Evolutionary conservation across 2,888 invertebrate species (phyloP), one percentile per base, ranked within the genome.

Genomic region (Choreutis nemorana): DNA sequence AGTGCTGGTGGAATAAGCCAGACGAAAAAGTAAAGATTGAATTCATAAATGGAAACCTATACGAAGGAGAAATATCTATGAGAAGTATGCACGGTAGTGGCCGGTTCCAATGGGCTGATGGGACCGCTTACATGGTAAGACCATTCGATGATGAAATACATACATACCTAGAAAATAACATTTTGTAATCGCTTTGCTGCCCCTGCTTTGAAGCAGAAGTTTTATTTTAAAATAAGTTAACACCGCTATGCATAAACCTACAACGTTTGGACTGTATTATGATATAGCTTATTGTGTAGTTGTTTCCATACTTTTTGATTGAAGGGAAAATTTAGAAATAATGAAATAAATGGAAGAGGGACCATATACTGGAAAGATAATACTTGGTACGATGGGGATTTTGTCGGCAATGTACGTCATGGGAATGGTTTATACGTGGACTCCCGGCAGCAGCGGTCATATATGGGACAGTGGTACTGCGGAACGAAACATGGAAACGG

Each of bases 41-140:
- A 32, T 85, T 85, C 40, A 64, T 57, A 36, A 85, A 83, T 49
- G 82, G 81, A 7, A 84, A 85, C 45, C 29, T 57, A 2, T 85
- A 84, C 41, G 75, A 77, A 48, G 85, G 85, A 12, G 52, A 63
- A 20, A 62, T 82, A 30, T 77, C 71, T 10, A 72, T 71, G 52
- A 80, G 77, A 45, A 56, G 79, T 38, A 83, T 85, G 81, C 66
- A 85, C 39, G 85, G 84, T 2, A 60, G 71, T 37, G 85, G 85
- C 3, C 64, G 64, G 3, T 85, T 80, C 48, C 64, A 60, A 30
- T 86, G 85, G 85, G 53, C 66, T 2, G 77, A 84, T 50, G 85
- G 85, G 23, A 77, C 82, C 2, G 49, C 70, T 15, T 85, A 83
- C 42, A 59, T 79, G 49, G 84, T 81, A 59, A 44, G n/a, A n/a